Evolutionary conservation across 2,797 vertebrate species (phyloP), one percentile per base, ranked within the genome.

Genomic region (Cossypha dichroa): DNA sequence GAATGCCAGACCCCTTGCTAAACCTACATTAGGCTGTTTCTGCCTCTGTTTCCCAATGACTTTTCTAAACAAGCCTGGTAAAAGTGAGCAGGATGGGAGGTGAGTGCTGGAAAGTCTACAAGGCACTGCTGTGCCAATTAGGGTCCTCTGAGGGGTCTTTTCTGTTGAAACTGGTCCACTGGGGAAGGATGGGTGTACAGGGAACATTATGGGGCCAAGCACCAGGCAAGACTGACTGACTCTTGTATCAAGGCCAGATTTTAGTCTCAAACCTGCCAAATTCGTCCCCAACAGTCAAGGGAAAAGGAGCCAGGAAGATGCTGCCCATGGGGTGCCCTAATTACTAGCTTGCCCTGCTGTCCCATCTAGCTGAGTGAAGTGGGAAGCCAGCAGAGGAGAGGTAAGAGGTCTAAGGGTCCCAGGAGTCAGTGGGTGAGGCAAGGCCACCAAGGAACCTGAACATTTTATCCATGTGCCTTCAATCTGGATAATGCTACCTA

Each of bases 281-380:
- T 49, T 48, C 9, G 63, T 45, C 25, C 11, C 20, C 13, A 85
- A 46, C 2, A 74, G 9, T 14, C 7, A 36, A 5, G 15, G 29
- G 23, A 49, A 79, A 56, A 70, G 12, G 16, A 91, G 11, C 1
- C 26, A 60, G 40, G 15, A 73, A 9, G 51, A 59, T 34, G 8
- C 9, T 60, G 49, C 9, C 21, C n/a, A 6, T 2, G 2, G 10
- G 9, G 5, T 11, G 8, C 43, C 46, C 34, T 36, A 28, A 75
- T 2, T 28, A 5, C 0, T 1, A 52, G 21, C 7, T 43, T 55
- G 34, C 43, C 25, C 1, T 5, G 22, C 20, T 19, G 2, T 55
- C 11, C 14, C 28, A 15, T 17, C 48, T 80, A 84, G 16, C 4
- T 2, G 6, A 9, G 5, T 26, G 12, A 52, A 25, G 31, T 17